Percentiles rank a stretch among this genome's conserved stretches.
phyloP scores from a whole-genome alignment of 1,140 invertebrate species.

The Drosophila hydei region DNA sequence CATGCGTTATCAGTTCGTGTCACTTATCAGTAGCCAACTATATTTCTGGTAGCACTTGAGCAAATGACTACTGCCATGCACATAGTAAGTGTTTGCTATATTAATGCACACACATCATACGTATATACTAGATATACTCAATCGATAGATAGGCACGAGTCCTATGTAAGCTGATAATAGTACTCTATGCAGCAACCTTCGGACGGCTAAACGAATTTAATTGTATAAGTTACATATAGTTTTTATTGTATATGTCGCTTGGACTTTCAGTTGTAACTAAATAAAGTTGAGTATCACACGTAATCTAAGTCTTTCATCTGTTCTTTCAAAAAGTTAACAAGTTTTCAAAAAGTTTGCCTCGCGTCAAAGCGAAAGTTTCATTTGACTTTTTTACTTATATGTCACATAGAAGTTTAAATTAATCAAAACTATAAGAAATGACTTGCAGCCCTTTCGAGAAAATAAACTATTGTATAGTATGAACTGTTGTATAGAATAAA shows the following conservation, averaged over 20 bases:
- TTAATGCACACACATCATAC: slow-evolving; percentile 1
- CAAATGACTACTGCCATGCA: slow-evolving; percentile 61
- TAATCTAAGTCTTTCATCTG: neutral
- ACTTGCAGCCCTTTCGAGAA: neutral
- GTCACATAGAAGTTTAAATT: neutral
- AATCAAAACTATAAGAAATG: neutral
- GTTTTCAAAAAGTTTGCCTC: neutral
- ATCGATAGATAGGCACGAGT: slow-evolving; percentile 37
- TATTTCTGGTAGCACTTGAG: slow-evolving; percentile 51
- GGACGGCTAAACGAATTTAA: neutral
- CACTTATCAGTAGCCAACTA: slow-evolving; percentile 58
- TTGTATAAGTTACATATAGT: neutral
- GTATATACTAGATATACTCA: neutral
- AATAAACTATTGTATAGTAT: too few species aligned
- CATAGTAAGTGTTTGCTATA: slow-evolving; percentile 9
- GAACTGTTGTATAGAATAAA: too few species aligned
- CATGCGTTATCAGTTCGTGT: slow-evolving; percentile 39
- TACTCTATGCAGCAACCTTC: neutral
- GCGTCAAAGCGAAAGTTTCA: neutral
- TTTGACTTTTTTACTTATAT: neutral
- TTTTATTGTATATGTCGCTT: neutral
- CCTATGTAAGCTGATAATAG: slow-evolving; percentile 7
- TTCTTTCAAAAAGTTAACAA: neutral
- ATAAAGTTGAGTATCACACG: neutral
- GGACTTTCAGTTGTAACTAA: neutral